These are phyloP conservation scores for Vespertilio murinus DNA, from an alignment of 2,797 vertebrate genomes.

Conservation along the genomic window DNA sequence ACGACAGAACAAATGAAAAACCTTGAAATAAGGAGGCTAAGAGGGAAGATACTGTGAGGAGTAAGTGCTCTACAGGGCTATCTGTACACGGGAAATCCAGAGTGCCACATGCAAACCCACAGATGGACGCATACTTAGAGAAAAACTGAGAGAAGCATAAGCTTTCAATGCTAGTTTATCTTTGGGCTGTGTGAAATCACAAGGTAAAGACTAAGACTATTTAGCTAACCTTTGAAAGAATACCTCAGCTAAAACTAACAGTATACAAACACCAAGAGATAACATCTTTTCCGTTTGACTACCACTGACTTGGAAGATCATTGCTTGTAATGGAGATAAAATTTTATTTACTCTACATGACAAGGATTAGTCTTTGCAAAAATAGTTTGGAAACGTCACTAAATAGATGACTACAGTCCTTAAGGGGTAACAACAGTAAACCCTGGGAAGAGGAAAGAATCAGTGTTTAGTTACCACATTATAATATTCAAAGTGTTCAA, in stretches of 20 bases:
- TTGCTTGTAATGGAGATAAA: neutral
- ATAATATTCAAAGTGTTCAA: neutral
- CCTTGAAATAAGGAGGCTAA: neutral
- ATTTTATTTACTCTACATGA: neutral
- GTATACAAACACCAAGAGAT: neutral
- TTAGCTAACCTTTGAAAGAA: neutral
- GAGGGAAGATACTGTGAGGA: neutral
- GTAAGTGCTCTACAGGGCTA: neutral
- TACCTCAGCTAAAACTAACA: neutral
- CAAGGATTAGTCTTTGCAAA: neutral
- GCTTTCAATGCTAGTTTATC: neutral
- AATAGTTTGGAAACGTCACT: neutral
- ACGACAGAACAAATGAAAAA: neutral
- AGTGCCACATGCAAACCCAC: neutral
- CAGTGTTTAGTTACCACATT: neutral
- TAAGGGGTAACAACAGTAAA: neutral
- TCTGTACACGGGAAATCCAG: neutral
- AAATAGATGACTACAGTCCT: neutral
- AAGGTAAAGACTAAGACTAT: neutral
- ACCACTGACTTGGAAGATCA: neutral
- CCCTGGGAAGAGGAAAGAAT: neutral
- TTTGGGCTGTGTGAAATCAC: neutral
- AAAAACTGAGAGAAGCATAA: neutral
- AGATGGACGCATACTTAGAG: neutral
- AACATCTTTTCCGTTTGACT: neutral